Evolutionary conservation across 2,888 invertebrate species (phyloP).

Genomic region (Limnephilus auricula): DNA sequence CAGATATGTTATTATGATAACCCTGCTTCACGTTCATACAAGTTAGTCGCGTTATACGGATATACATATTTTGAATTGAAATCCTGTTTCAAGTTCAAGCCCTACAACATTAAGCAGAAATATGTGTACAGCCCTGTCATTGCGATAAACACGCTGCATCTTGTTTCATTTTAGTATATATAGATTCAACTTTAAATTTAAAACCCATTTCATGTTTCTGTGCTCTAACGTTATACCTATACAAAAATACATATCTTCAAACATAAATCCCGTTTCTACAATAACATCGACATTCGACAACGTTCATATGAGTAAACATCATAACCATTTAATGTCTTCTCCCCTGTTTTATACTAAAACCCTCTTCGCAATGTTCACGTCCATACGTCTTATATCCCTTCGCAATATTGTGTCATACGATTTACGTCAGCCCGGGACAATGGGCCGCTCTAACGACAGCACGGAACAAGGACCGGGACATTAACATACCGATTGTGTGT

Average conservation of each 20-base stretch:
- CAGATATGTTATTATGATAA: too few species aligned
- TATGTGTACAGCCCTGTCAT: too few species aligned
- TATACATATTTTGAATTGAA: too few species aligned
- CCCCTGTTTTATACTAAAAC: neutral
- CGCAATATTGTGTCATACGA: neutral
- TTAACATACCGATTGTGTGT: neutral
- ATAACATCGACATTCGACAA: neutral
- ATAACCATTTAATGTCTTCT: neutral
- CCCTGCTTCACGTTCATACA: too few species aligned
- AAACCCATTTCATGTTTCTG: too few species aligned
- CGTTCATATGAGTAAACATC: neutral
- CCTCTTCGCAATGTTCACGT: neutral
- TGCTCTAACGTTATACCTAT: neutral
- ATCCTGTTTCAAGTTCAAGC: too few species aligned
- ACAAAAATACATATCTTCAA: neutral
- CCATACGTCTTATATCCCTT: neutral
- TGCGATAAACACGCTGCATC: too few species aligned
- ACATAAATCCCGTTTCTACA: neutral
- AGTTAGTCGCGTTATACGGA: too few species aligned
- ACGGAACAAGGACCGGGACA: neutral
- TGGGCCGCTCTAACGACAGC: neutral
- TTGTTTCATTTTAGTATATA: too few species aligned
- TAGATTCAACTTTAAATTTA: too few species aligned
- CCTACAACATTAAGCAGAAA: too few species aligned
- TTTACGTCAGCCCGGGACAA: neutral